These are phyloP conservation scores for Oikopleura vanhoeffeni DNA, from an alignment of 23 tunicate species.

Conservation along the genomic window DNA sequence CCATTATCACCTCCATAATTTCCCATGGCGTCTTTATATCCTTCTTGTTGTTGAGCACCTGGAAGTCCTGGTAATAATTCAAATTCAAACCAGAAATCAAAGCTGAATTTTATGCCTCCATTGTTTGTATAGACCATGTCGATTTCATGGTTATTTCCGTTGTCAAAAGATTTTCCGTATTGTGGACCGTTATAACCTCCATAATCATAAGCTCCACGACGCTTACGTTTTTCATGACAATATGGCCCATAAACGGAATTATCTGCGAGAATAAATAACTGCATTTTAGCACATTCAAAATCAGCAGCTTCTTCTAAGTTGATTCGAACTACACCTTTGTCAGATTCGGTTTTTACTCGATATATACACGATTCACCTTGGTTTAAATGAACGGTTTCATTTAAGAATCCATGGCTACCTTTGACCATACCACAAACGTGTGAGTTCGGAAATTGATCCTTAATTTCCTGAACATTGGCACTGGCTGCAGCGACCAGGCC, in stretches of 20 bases:
- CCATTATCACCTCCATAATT: not conserved
- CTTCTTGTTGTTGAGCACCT: not conserved
- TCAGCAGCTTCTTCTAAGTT: not conserved
- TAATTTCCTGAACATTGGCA: not conserved
- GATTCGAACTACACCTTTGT: not conserved
- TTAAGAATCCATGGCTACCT: not conserved
- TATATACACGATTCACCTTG: not conserved
- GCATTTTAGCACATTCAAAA: not conserved
- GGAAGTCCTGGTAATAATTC: constrained; percentile 2
- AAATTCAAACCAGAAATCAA: constrained; percentile 6
- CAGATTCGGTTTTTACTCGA: not conserved
- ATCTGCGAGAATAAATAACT: not conserved
- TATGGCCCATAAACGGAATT: not conserved
- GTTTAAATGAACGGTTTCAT: not conserved
- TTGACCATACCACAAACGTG: constrained; percentile 6
- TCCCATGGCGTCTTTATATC: not conserved
- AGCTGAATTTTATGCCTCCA: constrained; percentile 4
- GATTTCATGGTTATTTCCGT: not conserved
- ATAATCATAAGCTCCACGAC: constrained; percentile 7
- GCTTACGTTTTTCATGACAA: not conserved
- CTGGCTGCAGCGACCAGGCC: not conserved
- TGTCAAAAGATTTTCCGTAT: not conserved
- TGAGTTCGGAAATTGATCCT: not conserved
- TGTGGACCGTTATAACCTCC: not conserved
- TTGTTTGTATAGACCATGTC: constrained; percentile 8